These are phyloP conservation scores for Tokudaia tokunoshimensis DNA, from an alignment of 2,797 vertebrate species.

Conservation along the genomic window DNA sequence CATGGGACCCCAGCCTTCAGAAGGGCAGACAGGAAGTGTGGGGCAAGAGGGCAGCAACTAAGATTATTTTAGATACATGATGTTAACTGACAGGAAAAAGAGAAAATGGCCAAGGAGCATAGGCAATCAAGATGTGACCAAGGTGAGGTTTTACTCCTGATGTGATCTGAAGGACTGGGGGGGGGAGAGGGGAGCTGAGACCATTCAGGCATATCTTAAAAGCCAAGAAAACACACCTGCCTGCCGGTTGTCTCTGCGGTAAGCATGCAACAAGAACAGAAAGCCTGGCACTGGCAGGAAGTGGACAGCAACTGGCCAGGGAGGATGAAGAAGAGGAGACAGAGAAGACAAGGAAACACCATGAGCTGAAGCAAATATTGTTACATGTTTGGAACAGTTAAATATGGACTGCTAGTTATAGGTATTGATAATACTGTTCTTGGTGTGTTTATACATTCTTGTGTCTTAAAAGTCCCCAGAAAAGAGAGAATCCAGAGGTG, in stretches of 20 bases:
- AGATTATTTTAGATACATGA: not conserved
- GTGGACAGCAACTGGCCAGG: not conserved
- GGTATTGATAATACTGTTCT: not conserved
- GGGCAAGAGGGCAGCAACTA: not conserved
- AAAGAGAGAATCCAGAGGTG: not conserved
- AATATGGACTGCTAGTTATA: not conserved
- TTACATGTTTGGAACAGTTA: conserved; percentile 23
- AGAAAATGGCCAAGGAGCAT: not conserved
- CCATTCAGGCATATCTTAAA: not conserved
- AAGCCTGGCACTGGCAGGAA: conserved; percentile 13
- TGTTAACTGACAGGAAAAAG: not conserved
- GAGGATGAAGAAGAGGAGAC: not conserved
- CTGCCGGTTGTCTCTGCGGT: not conserved
- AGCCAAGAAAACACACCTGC: not conserved
- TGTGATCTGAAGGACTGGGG: not conserved
- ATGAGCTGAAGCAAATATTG: not conserved
- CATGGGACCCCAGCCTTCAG: not conserved
- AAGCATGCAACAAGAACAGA: not conserved
- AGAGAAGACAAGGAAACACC: not conserved
- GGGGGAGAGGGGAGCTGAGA: not conserved
- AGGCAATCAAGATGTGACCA: not conserved
- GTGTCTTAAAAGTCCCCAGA: conserved; percentile 33
- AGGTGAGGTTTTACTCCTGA: not conserved
- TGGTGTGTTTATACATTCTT: conserved; percentile 23
- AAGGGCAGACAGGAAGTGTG: not conserved